Base-by-base conservation (phyloP, 2,113 vertebrate genomes). In the Tetraodon nigroviridis region DNA sequence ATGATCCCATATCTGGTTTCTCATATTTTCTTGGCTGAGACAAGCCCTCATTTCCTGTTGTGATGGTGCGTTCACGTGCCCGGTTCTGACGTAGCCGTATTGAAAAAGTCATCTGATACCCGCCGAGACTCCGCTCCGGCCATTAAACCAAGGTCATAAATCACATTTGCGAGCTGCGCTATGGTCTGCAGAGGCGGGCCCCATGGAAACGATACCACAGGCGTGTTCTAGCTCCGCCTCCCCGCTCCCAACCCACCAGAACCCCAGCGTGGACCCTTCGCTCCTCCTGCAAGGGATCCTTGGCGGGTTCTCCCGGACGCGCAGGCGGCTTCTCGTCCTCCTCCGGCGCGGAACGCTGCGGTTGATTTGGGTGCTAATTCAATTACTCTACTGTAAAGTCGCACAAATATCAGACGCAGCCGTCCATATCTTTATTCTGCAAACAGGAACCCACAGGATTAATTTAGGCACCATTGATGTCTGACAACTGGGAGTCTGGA, bases 111-210 rank as follows among this genome's bases (percentile, higher is more conserved):
- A 92, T 89, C 88, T 81, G 89, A 91, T 90, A 89, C 88, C 84
- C 76, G 83, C 72, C 76, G 79, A 84, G 81, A 76, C 80, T 81
- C 72, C 78, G 78, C 88, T 86, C 71, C 71, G 56, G 81, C 90
- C 89, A 91, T 92, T 91, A 92, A 87, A 89, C 84, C 84, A 87
- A 88, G 88, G 87, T 89, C 88, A 87, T 91, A 89, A 90, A 90
- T 92, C 90, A 90, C 82, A 88, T 89, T 89, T 89, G 87, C 63
- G 82, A 80, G 79, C 75, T 58, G 79, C 70, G 79, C 76, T 88
- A 86, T 72, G 82, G 75, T 85, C 85, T 58, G 73, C 79, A 72
- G 79, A 79, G 85, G 85, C 73, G 54, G 80, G 78, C 73, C 88
- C 77, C 87, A 83, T 87, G 86, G 86, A 90, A 90, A 89, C 76